Base-by-base conservation (phyloP, 2,797 vertebrate genomes). In the Lacerta agilis region DNA sequence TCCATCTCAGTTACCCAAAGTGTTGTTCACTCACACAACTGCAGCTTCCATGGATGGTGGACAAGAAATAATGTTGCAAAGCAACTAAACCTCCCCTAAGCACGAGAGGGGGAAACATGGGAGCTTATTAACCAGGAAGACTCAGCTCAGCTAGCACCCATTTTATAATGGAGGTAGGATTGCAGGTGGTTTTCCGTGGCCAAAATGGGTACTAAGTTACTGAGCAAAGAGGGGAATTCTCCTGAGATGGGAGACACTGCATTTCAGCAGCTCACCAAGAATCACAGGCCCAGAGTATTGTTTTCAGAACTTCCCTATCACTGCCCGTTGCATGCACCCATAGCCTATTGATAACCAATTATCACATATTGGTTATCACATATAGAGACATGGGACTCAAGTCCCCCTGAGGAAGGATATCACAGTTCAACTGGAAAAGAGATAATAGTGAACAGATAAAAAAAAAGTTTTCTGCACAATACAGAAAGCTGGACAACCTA, bases 91-190 rank as follows among this genome's bases (percentile, higher is more conserved):
- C 90, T 88, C 89, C 91, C 88, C 88, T 93, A 88, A 83, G 87
- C 76, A 86, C 85, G 89, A 94, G 87, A 64, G 88, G 91, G 49
- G 89, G 86, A 82, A 84, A 90, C 82, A 93, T 91, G 93, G 93
- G 93, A 92, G 64, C 90, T 85, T 91, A 88, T 90, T 90, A 90
- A 90, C 92, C 90, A 87, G 93, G 95, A 95, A 95, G 92, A 95
- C 92, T 94, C 90, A 93, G 86, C 82, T 93, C 89, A 91, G 90
- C 91, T 89, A 93, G 92, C 88, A 94, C 81, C 94, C 89, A 87
- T 91, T 82, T 92, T 77, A 71, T 91, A 91, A 91, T 4, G 89
- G 84, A 93, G 79, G 83, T 82, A 94, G 79, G 82, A 88, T 15
- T 81, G 94, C 2, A 67, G 41, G 45, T 3, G 91, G 90, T 71